Conservation (phyloP, 2,888 invertebrate genomes). For the Mimachlamys varia region DNA sequence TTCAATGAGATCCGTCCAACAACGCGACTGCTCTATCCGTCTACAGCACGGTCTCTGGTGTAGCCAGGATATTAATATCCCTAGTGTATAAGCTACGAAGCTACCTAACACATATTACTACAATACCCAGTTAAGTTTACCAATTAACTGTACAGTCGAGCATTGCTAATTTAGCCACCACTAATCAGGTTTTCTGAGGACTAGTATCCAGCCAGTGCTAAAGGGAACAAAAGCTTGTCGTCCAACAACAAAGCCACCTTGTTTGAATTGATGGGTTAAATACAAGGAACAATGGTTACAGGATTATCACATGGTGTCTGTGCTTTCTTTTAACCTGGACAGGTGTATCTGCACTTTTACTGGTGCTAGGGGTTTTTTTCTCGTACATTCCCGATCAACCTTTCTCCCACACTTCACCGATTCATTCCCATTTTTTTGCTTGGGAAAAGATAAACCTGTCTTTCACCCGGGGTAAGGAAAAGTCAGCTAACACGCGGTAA, state of each 20-base stretch:
- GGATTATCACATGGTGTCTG: too few relatives aligned
- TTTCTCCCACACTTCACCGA: too few relatives aligned
- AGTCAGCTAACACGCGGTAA: too few relatives aligned
- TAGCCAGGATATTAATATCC: not conserved
- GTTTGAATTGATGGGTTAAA: not conserved
- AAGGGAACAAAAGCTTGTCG: not conserved
- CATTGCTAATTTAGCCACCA: not conserved
- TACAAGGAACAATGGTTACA: too few relatives aligned
- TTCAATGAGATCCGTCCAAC: not conserved
- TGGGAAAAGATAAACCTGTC: too few relatives aligned
- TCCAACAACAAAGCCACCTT: not conserved
- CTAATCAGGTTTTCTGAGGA: not conserved
- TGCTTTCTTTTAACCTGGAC: too few relatives aligned
- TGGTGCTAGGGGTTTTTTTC: too few relatives aligned
- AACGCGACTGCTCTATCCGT: not conserved
- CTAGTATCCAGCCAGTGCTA: too few relatives aligned
- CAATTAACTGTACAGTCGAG: not conserved
- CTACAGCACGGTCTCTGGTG: not conserved
- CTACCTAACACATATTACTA: not conserved
- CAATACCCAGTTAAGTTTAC: not conserved
- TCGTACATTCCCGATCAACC: too few relatives aligned
- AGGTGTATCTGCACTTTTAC: too few relatives aligned
- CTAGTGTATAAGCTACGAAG: not conserved
- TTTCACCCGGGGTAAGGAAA: too few relatives aligned
- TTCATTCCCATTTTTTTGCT: too few relatives aligned